A percentile compares a stretch with the other conserved stretches of the same genome.
phyloP scores from a whole-genome alignment of 2,113 vertebrate genomes.

The Clarias gariepinus region DNA sequence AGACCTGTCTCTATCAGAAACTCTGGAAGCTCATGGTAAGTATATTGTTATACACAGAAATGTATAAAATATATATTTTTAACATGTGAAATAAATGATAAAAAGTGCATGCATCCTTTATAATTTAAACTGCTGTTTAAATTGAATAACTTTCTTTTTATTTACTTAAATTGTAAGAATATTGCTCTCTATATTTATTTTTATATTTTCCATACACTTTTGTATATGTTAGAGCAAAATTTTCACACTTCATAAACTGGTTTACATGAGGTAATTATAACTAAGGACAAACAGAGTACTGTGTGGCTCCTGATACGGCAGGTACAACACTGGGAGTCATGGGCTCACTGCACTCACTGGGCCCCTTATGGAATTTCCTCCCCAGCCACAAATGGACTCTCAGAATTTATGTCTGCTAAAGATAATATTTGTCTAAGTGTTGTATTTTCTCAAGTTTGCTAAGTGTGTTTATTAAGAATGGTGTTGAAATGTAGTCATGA shows the following conservation, averaged over 20 bases:
- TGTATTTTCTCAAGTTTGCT: conserved; percentile 65
- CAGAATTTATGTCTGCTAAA: conserved; percentile 65
- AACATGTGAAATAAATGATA: not conserved
- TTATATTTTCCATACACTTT: not conserved
- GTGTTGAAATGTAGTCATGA: conserved; percentile 66
- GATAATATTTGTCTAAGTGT: conserved; percentile 70
- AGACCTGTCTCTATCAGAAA: conserved; percentile 74
- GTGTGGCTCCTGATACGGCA: conserved; percentile 61
- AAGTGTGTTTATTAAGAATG: conserved; percentile 62
- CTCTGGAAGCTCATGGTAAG: conserved; percentile 80
- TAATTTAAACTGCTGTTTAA: not conserved
- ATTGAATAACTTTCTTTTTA: not conserved
- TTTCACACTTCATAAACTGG: conserved; percentile 1
- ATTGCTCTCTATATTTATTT: not conserved
- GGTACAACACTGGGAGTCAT: conserved; percentile 30
- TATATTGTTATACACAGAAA: not conserved
- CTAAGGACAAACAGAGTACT: conserved; percentile 51
- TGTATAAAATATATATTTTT: not conserved
- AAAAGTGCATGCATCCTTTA: not conserved
- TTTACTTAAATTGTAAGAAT: not conserved
- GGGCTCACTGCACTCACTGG: conserved; percentile 45
- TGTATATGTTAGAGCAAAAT: not conserved
- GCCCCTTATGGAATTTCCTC: conserved; percentile 66
- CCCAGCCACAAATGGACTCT: conserved; percentile 53
- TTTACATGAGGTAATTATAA: conserved; percentile 34